phyloP scores from a whole-genome alignment of 2,888 invertebrate genomes.

The Seira sanloemensis region DNA sequence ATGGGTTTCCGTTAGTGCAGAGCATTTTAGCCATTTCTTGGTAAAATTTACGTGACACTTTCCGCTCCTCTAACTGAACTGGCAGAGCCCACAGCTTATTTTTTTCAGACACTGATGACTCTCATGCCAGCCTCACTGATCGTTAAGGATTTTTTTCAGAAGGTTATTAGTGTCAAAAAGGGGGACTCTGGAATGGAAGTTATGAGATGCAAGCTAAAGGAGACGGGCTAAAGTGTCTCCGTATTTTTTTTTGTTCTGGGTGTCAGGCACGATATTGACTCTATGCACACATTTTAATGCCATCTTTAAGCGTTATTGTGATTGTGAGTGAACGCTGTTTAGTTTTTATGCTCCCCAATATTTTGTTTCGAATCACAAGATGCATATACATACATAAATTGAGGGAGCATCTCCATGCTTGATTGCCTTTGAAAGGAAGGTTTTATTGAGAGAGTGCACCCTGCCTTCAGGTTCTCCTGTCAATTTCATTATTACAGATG shows the following conservation, averaged over 20 bases:
- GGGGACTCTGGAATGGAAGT: slow-evolving; percentile 63
- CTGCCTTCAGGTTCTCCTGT: no score
- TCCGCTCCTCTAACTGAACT: neutral
- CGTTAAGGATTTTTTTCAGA: slow-evolving; percentile 61
- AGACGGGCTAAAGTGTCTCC: slow-evolving; percentile 22
- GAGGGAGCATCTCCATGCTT: neutral
- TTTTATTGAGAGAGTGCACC: neutral
- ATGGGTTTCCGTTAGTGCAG: slow-evolving; percentile 39
- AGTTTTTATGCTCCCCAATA: no score
- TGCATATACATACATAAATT: no score
- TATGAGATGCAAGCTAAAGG: slow-evolving; percentile 61
- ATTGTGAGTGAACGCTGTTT: slow-evolving; percentile 4
- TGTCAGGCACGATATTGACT: slow-evolving; percentile 10
- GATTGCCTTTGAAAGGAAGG: no score
- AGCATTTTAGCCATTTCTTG: slow-evolving; percentile 26
- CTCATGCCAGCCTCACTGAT: slow-evolving; percentile 38
- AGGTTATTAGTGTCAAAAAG: slow-evolving; percentile 65
- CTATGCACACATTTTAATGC: neutral
- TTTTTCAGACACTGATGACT: slow-evolving; percentile 57
- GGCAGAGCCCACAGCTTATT: slow-evolving; percentile 39
- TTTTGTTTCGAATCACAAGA: no score
- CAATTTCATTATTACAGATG: no score
- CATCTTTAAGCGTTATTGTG: neutral
- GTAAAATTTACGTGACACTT: slow-evolving; percentile 2
- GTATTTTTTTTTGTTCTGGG: slow-evolving; percentile 32